Base-by-base conservation (phyloP, 2,888 invertebrate species). In the Nebria brevicollis region DNA sequence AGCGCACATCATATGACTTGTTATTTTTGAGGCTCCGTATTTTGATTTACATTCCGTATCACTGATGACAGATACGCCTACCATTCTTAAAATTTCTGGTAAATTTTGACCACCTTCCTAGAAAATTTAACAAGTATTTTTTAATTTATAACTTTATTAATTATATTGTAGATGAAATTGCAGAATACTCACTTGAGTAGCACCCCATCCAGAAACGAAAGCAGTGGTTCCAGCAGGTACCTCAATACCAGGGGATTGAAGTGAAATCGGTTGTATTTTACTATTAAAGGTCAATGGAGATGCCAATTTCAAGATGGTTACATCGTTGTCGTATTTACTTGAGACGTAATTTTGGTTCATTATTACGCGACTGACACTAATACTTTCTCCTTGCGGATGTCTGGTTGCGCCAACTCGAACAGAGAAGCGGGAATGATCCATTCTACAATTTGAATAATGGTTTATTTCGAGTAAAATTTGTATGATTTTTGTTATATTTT, bases 271-370 rank as follows among this genome's bases (percentile, higher is more conserved):
- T 34, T 73, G 73, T 26, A 73, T 43, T 41, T 11, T 34, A 41
- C 11, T 42, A 7, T 5, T 43, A 73, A 73, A 43, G 10, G 2
- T 73, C 42, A 73, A 41, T 11, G 73, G 73, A n/a, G 11, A 41
- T 26, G 42, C 73, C 73, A 73, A 73, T 41, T 73, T 73, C 41
- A 73, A 73, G 42, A 73, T 73, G 1, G 78, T 73, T 41, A 78
- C 25, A 64, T 78, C 78, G 20, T 73, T 26, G 42, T 78, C 66
- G 3, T 25, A 26, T 34, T 65, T 76, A 13, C 13, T 72, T 20
- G 78, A 42, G 8, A 34, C 54, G 66, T 72, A 78, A n/a, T 34
- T 41, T n/a, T n/a, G 34, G 66, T 78, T 20, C 13, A 15, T 8
- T 41, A 11, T 78, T 20, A 78, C 34, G 15, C 41, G 20, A 8